These are phyloP conservation scores for Tachypleus tridentatus DNA, from an alignment of 1,140 invertebrate species.

Conservation along the genomic window DNA sequence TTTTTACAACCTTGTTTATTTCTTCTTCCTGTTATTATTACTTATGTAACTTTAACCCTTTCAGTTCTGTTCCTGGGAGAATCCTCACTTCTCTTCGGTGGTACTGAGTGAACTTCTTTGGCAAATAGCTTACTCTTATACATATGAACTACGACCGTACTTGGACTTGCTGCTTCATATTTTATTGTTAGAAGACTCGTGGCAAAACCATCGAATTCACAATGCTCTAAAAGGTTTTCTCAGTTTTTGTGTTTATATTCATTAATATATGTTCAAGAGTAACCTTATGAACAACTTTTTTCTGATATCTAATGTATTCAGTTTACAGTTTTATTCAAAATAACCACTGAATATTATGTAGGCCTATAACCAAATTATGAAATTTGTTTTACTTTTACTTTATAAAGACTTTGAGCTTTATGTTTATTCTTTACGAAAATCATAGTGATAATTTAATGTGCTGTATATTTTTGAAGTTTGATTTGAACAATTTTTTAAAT, in stretches of 20 bases:
- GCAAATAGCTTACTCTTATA: slow-evolving; percentile 81
- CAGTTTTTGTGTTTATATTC: slow-evolving; percentile 5
- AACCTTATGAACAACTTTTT: no score
- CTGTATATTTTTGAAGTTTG: no score
- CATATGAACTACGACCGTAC: slow-evolving; percentile 83
- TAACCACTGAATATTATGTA: slow-evolving; percentile 4
- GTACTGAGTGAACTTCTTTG: slow-evolving; percentile 81
- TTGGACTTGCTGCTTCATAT: slow-evolving; percentile 78
- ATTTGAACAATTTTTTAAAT: no score
- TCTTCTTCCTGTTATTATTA: no score
- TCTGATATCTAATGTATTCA: background rate
- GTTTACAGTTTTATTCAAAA: slow-evolving; percentile 1
- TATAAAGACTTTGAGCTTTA: no score
- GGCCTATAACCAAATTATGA: no score
- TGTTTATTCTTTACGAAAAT: no score
- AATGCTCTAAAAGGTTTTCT: slow-evolving; percentile 68
- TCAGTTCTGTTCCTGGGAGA: slow-evolving; percentile 93
- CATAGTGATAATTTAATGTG: no score
- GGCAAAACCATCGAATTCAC: slow-evolving; percentile 84
- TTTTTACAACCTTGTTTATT: background rate
- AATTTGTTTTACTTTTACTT: no score
- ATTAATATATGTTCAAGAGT: no score
- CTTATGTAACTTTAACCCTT: background rate
- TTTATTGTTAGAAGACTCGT: slow-evolving; percentile 83
- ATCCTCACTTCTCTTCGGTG: slow-evolving; percentile 76